These are phyloP conservation scores for Ectropis crepuscularia DNA, from an alignment of 2,888 invertebrate genomes.

Conservation along the genomic window DNA sequence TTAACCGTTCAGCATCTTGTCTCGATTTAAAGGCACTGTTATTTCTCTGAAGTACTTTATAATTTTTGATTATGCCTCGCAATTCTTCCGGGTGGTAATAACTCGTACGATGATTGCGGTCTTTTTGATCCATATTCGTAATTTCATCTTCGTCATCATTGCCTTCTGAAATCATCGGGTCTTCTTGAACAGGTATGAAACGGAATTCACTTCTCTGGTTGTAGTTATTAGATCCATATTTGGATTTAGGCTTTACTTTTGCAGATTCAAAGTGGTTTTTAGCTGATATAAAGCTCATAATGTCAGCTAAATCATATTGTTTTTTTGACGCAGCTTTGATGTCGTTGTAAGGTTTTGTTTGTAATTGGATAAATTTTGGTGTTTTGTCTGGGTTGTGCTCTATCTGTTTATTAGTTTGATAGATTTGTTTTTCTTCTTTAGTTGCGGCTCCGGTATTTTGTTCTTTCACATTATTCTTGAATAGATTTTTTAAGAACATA, in stretches of 20 bases:
- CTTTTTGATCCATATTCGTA: constrained; percentile 45
- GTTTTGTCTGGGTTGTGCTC: constrained; percentile 59
- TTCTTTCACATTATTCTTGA: constrained; percentile 51
- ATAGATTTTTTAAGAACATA: constrained; percentile 69
- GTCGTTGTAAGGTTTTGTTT: constrained; percentile 60
- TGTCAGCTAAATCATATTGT: constrained; percentile 64
- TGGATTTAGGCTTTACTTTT: constrained; percentile 64
- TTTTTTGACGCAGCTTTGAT: constrained; percentile 58
- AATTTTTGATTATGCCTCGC: constrained; percentile 73
- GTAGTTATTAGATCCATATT: constrained; percentile 47
- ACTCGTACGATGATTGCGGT: constrained; percentile 52
- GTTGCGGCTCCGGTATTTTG: constrained; percentile 44
- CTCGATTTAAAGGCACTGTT: constrained; percentile 56
- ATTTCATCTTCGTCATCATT: constrained; percentile 49
- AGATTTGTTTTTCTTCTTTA: constrained; percentile 43
- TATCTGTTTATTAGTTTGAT: constrained; percentile 43
- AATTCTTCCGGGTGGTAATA: constrained; percentile 65
- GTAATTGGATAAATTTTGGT: constrained; percentile 57
- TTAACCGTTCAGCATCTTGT: constrained; percentile 53
- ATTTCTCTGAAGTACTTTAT: constrained; percentile 75
- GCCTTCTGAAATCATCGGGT: constrained; percentile 32
- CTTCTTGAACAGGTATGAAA: constrained; percentile 51
- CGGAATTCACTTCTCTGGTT: constrained; percentile 56
- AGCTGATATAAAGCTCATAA: constrained; percentile 68
- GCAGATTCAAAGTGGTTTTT: constrained; percentile 74